Base-by-base conservation (phyloP, 2,113 vertebrate species). In the Oplegnathus fasciatus region DNA sequence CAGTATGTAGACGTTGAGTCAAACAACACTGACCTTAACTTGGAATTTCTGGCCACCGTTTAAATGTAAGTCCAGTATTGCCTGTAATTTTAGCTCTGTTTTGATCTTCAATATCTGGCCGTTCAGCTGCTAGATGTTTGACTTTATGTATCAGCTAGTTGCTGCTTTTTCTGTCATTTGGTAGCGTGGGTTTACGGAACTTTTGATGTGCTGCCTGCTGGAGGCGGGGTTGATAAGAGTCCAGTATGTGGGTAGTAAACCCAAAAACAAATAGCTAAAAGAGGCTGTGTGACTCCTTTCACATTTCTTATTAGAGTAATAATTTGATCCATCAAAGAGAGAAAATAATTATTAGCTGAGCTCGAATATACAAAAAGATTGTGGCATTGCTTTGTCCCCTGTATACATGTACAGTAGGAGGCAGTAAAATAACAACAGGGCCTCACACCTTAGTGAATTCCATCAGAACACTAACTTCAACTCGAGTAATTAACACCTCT, bases 401-500 rank as follows among this genome's bases (percentile, higher is more conserved):
- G 6, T 4, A 26, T 54, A 37, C 34, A 68, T 46, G 9, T 14
- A 30, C n/a, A 44, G 18, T n/a, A 8, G 7, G 55, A 61, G 22
- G 15, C 9, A n/a, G 55, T 11, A 40, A 54, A 34, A 65, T 14
- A n/a, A 44, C n/a, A 54, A 17, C 28, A 37, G 2, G 7, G n/a
- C 26, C 8, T 52, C 18, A 17, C 6, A 69, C 18, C 14, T 30
- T 13, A 15, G 26, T 34, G 15, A 32, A 57, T 58, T 62, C 6
- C 0, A 48, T 26, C 4, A 37, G 20, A 57, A 17, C n/a, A 44
- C 8, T 42, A 1, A 5, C 10, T 67, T 68, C 1, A 48, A 57
- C 22, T 57, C 30, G 6, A 74, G 28, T 70, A 13, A 50, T 71
- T 15, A 54, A 84, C 58, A 75, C 30, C 40, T 61, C 32, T 69